phyloP scores from a whole-genome alignment of 2,888 invertebrate genomes.

The Nasonovia ribisnigri region DNA sequence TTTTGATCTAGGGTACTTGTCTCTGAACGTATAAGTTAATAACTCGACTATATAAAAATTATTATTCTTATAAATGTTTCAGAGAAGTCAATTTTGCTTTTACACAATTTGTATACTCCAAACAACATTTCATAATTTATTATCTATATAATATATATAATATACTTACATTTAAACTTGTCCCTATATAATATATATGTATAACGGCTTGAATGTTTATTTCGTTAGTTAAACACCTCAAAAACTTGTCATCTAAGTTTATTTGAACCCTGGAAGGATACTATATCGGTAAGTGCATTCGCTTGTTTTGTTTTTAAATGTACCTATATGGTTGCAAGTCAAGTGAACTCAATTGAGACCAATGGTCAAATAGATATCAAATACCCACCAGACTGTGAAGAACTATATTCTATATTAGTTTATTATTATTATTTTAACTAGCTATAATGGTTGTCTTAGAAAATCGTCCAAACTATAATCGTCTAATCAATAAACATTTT shows the following conservation, averaged over 20 bases:
- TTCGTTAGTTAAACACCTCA: neutral
- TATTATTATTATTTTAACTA: neutral
- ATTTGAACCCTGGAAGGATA: neutral
- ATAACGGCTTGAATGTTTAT: neutral
- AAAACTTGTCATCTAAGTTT: neutral
- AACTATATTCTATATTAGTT: neutral
- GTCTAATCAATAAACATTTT: neutral
- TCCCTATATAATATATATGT: neutral
- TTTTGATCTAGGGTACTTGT: too few relatives aligned
- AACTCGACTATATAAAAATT: too few relatives aligned
- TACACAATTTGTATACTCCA: too few relatives aligned
- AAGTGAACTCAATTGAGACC: neutral
- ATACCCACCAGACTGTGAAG: neutral
- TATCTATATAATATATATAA: too few relatives aligned
- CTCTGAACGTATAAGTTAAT: too few relatives aligned
- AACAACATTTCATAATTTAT: too few relatives aligned
- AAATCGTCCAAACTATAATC: neutral
- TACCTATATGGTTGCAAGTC: neutral
- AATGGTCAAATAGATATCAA: neutral
- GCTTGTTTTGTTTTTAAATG: neutral
- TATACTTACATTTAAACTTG: neutral
- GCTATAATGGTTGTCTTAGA: neutral
- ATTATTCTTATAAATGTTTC: too few relatives aligned
- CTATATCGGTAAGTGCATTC: neutral
- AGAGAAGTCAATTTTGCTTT: too few relatives aligned